These are phyloP conservation scores for Sericinus montela DNA, from an alignment of 2,888 invertebrate species.

Conservation along the genomic window DNA sequence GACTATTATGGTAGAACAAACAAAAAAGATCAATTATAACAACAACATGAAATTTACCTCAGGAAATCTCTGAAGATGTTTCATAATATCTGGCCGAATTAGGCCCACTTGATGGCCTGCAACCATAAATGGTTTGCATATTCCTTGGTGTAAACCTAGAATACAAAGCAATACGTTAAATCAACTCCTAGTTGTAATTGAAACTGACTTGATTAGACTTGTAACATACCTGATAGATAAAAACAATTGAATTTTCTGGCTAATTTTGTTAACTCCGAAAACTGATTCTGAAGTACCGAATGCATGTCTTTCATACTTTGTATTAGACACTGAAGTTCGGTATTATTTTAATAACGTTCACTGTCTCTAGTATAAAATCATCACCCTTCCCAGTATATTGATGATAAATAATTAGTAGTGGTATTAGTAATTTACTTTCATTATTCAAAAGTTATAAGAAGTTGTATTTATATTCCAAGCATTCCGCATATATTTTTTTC, in stretches of 20 bases:
- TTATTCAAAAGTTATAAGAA: too few relatives aligned
- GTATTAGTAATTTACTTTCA: too few relatives aligned
- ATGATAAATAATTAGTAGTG: too few relatives aligned
- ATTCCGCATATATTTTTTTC: too few relatives aligned
- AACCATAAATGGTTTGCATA: constrained; percentile 92
- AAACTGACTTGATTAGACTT: constrained; percentile 1
- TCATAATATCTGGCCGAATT: constrained; percentile 90
- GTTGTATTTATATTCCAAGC: too few relatives aligned
- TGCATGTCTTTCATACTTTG: constrained; percentile 72
- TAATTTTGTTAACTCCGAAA: constrained; percentile 83
- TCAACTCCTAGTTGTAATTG: constrained; percentile 20
- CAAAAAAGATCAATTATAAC: too few relatives aligned
- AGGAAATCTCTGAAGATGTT: constrained; percentile 88
- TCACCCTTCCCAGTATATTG: too few relatives aligned
- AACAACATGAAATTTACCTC: constrained; percentile 75
- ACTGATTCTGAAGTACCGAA: constrained; percentile 60
- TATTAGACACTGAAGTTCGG: constrained; percentile 8
- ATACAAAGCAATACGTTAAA: constrained; percentile 26
- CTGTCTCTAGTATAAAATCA: too few relatives aligned
- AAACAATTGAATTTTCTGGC: constrained; percentile 94
- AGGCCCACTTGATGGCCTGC: constrained; percentile 94
- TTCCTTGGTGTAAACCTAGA: constrained; percentile 78
- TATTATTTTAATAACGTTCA: background rate
- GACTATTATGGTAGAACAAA: too few relatives aligned
- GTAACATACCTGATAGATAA: constrained; percentile 86